Conservation (phyloP, 2,797 vertebrate genomes). For the Pseudochirops cupreus region DNA sequence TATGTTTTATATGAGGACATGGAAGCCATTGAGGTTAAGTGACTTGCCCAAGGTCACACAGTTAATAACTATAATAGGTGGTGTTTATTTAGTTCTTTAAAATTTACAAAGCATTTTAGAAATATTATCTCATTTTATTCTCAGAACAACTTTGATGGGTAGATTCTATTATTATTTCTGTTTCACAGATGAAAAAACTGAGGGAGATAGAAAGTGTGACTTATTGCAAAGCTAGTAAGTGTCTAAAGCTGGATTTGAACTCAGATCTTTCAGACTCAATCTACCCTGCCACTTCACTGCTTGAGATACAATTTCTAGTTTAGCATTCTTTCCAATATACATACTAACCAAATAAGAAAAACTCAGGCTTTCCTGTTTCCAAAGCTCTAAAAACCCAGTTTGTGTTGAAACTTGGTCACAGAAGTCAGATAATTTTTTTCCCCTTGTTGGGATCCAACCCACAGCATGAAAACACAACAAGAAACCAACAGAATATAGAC, state of each 20-base stretch:
- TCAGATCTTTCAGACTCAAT: neutral
- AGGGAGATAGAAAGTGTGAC: neutral
- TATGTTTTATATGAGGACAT: neutral
- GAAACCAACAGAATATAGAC: neutral
- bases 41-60: neutral
- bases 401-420: neutral
- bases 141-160: neutral
- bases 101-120: neutral
- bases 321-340: neutral
- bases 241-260: neutral
- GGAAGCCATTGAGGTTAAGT: neutral
- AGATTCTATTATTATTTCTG: neutral
- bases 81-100: neutral
- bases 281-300: neutral
- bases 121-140: neutral
- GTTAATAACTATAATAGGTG: neutral
- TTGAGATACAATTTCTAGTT: neutral
- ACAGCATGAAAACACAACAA: neutral
- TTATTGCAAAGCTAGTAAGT: neutral
- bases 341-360: neutral
- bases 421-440: neutral
- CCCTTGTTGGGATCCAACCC: neutral
- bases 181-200: neutral
- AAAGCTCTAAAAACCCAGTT: constrained; percentile 25
- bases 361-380: neutral